Evolutionary conservation across 2,113 vertebrate genomes (phyloP), one percentile per base, ranked within the genome.

Genomic region (Lipotes vexillifer): DNA sequence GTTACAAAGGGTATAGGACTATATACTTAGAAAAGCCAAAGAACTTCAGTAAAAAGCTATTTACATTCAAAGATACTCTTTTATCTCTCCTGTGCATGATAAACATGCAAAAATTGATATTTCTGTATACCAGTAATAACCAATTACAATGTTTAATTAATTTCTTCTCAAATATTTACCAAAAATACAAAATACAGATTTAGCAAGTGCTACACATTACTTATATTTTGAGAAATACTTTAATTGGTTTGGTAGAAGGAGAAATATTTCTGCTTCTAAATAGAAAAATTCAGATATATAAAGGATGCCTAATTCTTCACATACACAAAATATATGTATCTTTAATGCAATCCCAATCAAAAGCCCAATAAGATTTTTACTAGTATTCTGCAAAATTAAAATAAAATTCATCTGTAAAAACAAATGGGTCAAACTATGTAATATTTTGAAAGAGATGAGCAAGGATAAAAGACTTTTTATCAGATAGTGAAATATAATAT

Each of bases 331-430:
- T 25, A 29, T n/a, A 4, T 33, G 14, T 49, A 41, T 81, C 6
- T 92, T 72, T 68, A 93, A 69, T n/a, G 52, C 6, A 90, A 80
- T 46, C 8, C 23, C 31, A 88, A 41, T 81, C 44, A 94, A 93
- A 97, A 85, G 20, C 27, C 41, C 33, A 61, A 27, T 11, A 95
- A 83, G 18, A 86, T n/a, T 61, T 65, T 68, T 95, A 52, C 68
- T 93, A 74, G 31, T 27, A 75, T 74, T 78, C 52, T 83, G 38
- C 17, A 97, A 97, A 90, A 94, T 81, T 80, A 88, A 90, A 96
- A 72, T 59, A 69, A 49, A 85, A 74, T 93, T 66, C 15, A 63
- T 38, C 36, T 83, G 27, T 9, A 25, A 75, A 52, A 96, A 33
- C 27, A 68, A 75, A 75, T 77, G 10, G 0, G 5, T 57, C 13